Percentiles rank a stretch among this genome's conserved stretches.
Evolutionary conservation across 1,140 invertebrate genomes (phyloP).

Genomic region (Aphaenogaster rudis): DNA sequence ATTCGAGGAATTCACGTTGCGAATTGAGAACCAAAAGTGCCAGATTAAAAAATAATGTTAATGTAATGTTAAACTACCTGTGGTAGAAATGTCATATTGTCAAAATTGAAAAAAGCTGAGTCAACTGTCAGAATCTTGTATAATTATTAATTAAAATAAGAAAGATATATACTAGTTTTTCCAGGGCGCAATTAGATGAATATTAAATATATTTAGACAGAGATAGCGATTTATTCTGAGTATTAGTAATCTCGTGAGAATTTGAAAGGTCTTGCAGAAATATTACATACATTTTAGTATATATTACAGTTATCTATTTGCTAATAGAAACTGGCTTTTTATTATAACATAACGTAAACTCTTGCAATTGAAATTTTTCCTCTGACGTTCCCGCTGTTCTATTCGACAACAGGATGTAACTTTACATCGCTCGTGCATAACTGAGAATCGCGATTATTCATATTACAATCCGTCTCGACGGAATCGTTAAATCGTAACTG

Average conservation of each 20-base stretch:
- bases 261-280: background rate
- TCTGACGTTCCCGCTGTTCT: background rate
- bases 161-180: background rate
- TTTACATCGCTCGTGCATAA: constrained; percentile 53
- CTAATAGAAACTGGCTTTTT: background rate
- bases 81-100: no score
- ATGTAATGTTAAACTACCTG: no score
- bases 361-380: background rate
- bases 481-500: constrained; percentile 65
- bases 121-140: background rate
- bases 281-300: constrained; percentile 15
- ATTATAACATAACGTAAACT: background rate
- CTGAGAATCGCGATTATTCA: constrained; percentile 66
- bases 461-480: constrained; percentile 9
- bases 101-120: background rate
- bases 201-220: background rate
- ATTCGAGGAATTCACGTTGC: background rate
- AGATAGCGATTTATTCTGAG: background rate
- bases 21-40: background rate
- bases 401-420: constrained; percentile 57
- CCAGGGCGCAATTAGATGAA: no score
- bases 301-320: background rate
- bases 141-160: background rate
- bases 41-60: background rate
- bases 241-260: background rate